phyloP scores from a whole-genome alignment of 2,797 vertebrate species.

The Gymnocypris eckloni region DNA sequence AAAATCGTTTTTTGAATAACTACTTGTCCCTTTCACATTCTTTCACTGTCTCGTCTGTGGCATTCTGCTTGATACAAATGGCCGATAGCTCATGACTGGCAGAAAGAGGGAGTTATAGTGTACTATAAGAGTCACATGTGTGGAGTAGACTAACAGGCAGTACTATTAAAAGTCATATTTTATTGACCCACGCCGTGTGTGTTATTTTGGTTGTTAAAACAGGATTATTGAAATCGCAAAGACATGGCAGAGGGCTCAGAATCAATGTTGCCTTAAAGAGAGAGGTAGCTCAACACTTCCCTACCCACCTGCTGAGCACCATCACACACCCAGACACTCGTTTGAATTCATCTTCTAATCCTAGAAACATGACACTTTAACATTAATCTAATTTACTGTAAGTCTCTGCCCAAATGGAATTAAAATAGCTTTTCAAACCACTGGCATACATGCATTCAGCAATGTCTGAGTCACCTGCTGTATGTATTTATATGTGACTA shows the following conservation, averaged over 20 bases:
- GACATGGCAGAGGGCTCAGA: conserved; percentile 24
- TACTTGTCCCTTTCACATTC: conserved; percentile 24
- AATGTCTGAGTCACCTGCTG: conserved; percentile 40
- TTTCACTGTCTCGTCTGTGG: conserved; percentile 24
- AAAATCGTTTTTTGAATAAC: conserved; percentile 47
- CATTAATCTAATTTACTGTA: conserved; percentile 72
- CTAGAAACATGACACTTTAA: conserved; percentile 74
- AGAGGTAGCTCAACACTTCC: conserved; percentile 56
- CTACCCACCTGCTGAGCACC: conserved; percentile 55
- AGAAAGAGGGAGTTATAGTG: conserved; percentile 12
- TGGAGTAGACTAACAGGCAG: conserved; percentile 32
- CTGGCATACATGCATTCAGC: conserved; percentile 43
- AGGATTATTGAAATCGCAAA: conserved; percentile 59
- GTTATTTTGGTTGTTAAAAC: conserved; percentile 45
- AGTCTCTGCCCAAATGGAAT: conserved; percentile 68
- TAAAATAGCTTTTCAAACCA: conserved; percentile 57
- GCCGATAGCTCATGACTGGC: conserved; percentile 28
- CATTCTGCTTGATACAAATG: conserved; percentile 44
- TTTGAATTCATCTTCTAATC: conserved; percentile 72
- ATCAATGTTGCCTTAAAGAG: conserved; percentile 16
- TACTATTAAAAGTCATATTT: conserved; percentile 44
- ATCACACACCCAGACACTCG: conserved; percentile 66
- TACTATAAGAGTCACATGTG: conserved; percentile 27
- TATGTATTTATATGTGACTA: conserved; percentile 24
- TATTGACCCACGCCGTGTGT: conserved; percentile 16